Conservation (phyloP, 2,888 invertebrate genomes). For the Ametastegia equiseti region DNA sequence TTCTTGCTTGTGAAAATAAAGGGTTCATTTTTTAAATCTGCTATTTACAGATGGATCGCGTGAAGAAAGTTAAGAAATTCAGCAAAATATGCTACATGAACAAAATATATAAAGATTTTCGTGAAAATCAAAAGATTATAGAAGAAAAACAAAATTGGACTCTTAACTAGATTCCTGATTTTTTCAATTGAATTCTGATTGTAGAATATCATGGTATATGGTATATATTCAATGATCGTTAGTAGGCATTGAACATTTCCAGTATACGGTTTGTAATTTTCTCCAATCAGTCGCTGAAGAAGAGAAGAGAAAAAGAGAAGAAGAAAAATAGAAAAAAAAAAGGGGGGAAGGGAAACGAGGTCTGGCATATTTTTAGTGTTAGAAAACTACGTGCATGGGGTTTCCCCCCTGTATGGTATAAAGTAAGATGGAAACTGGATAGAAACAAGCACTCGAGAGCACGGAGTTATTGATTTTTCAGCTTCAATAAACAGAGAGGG, state of each 20-base stretch:
- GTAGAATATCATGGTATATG: no score
- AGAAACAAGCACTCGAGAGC: constrained; percentile 50
- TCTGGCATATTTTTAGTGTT: background rate
- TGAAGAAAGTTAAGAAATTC: no score
- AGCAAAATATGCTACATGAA: no score
- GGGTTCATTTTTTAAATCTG: no score
- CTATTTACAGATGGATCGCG: no score
- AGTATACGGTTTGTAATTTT: constrained; percentile 62
- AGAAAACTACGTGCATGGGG: background rate
- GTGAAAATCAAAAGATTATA: no score
- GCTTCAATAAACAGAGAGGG: constrained; percentile 61
- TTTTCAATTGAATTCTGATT: constrained; percentile 57
- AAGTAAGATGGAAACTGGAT: constrained; percentile 39
- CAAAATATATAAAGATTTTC: no score
- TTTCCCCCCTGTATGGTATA: no score
- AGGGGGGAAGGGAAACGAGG: background rate
- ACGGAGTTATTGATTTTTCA: constrained; percentile 63
- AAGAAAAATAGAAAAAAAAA: background rate
- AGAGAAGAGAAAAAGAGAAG: background rate
- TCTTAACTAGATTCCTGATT: background rate
- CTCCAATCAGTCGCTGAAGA: constrained; percentile 22
- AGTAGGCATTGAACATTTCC: constrained; percentile 69
- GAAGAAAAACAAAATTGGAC: no score
- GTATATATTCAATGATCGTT: constrained; percentile 53
- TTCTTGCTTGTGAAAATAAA: no score